Conservation (phyloP, 2,113 vertebrate species). For the Myiozetetes cayanensis region DNA sequence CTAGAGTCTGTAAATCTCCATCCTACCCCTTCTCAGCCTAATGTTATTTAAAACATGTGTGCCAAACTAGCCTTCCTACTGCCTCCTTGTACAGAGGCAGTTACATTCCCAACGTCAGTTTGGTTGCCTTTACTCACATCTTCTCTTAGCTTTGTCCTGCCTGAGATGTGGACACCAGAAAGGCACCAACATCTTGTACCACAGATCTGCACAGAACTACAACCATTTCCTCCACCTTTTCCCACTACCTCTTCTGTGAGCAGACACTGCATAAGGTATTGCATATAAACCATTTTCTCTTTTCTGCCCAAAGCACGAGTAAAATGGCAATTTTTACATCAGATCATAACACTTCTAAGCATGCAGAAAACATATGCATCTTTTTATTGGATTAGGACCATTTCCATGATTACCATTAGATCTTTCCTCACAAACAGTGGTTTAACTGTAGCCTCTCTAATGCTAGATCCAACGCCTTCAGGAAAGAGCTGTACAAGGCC, state of each 20-base stretch:
- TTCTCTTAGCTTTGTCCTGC: neutral
- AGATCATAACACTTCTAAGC: neutral
- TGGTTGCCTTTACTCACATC: neutral
- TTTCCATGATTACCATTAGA: neutral
- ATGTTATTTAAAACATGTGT: neutral
- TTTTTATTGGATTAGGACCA: neutral
- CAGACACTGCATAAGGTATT: neutral
- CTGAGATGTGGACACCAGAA: neutral
- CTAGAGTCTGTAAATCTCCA: neutral
- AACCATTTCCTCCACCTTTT: neutral
- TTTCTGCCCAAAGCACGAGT: neutral
- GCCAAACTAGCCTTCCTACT: neutral
- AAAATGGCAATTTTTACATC: neutral
- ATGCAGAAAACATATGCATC: neutral
- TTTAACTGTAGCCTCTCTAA: neutral
- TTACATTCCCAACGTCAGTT: neutral
- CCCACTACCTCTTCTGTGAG: neutral
- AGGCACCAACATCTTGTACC: neutral
- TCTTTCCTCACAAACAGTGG: neutral
- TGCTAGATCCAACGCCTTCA: neutral
- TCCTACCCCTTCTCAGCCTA: neutral
- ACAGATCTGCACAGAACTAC: neutral
- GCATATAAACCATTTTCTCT: neutral
- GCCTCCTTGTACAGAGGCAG: neutral
- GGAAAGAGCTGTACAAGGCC: neutral